These are phyloP conservation scores for Vandiemenella viatica DNA, from an alignment of 2,888 invertebrate genomes.

Conservation along the genomic window DNA sequence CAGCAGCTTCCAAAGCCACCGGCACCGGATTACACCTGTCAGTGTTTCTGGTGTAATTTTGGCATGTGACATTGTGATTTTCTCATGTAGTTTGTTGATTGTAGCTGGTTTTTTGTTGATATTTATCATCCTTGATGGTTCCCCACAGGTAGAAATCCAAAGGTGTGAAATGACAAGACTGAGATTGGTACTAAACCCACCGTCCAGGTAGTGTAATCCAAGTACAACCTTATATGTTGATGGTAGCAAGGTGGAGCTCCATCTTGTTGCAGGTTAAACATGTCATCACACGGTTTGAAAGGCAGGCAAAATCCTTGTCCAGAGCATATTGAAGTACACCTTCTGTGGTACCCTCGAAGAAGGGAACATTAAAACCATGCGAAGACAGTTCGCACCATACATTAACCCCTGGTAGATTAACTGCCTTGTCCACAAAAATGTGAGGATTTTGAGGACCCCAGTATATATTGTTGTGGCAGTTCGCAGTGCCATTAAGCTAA, in stretches of 20 bases:
- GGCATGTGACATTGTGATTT: not conserved
- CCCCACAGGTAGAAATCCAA: no score
- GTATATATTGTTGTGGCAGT: not conserved
- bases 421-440: not conserved
- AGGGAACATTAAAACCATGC: not conserved
- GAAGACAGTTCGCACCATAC: not conserved
- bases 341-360: not conserved
- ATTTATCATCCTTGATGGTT: no score
- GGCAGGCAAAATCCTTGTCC: not conserved
- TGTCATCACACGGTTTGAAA: no score
- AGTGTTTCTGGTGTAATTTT: not conserved
- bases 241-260: not conserved
- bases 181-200: not conserved
- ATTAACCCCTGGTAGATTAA: not conserved
- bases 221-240: not conserved
- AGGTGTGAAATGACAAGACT: not conserved
- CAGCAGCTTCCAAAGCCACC: not conserved
- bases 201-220: not conserved
- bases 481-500: not conserved
- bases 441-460: not conserved
- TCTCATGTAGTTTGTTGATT: not conserved
- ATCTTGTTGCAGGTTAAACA: no score
- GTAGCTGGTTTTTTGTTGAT: no score
- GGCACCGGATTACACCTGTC: not conserved
- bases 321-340: not conserved